Base-by-base conservation (phyloP, 1,140 invertebrate species). In the Bombus soroeensis region DNA sequence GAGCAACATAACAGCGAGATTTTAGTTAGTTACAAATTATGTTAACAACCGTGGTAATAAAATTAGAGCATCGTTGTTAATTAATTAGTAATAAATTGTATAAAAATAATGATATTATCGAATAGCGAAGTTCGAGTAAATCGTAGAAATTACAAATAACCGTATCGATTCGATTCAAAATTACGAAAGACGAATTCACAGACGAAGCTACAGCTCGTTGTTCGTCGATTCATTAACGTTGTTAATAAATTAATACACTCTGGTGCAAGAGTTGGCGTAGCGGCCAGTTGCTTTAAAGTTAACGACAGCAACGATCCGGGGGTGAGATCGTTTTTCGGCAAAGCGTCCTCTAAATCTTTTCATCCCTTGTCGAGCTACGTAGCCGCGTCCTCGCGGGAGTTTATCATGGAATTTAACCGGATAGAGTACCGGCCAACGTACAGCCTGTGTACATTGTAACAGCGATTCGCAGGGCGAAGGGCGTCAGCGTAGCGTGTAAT, bases 401-500 rank as follows among this genome's bases (percentile, higher is more conserved):
- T 87, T 81, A 86, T 76, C 76, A 62, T 82, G 81, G 86, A 85
- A 90, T 89, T 87, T 79, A 90, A 72, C 68, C 64, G 74, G 81
- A 85, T 79, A 78, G 81, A 82, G 80, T 76, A 70, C 57, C 71
- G 18, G 28, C 59, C 72, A 18, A n/a, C 74, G 83, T 68, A 64
- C 75, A 88, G 32, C 39, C 66, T 72, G 78, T 81, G 85, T 81
- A 76, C 83, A 84, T 82, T 82, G 86, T 83, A 85, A 90, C 81
- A 64, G 57, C 74, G 78, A 68, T 81, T 83, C 77, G 83, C 53
- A 79, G 32, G 78, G 32, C 74, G 85, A 82, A 79, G 68, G 80
- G 77, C 81, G 81, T 57, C 89, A 73, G 77, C 81, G 68, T 88
- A 83, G 70, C 87, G 83, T 88, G 83, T 89, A 86, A 92, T 88